These are phyloP conservation scores for Acronicta alni DNA, from an alignment of 2,888 invertebrate species.

Conservation along the genomic window DNA sequence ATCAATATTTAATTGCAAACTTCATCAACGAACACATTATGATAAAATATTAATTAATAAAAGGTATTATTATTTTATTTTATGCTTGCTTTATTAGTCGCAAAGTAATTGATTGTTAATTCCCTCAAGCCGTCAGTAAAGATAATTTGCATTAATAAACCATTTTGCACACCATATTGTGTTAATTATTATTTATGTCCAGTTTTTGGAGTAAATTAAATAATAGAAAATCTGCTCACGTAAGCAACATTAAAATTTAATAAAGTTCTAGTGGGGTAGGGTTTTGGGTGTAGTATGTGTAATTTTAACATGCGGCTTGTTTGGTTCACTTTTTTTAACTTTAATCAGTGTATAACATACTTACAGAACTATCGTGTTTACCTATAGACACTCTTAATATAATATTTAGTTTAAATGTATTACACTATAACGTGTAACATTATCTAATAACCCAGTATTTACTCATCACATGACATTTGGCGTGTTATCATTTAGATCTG, in stretches of 20 bases:
- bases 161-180: neutral
- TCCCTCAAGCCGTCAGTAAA: neutral
- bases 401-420: too few relatives aligned
- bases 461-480: too few relatives aligned
- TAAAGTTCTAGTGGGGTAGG: too few relatives aligned
- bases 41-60: conserved; percentile 16
- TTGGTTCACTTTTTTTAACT: too few relatives aligned
- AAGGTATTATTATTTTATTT: conserved; percentile 19
- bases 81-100: conserved; percentile 1
- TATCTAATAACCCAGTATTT: too few relatives aligned
- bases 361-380: too few relatives aligned
- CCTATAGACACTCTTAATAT: too few relatives aligned
- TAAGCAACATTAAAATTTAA: neutral
- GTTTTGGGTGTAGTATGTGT: too few relatives aligned
- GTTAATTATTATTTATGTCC: neutral
- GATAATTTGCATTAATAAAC: conserved; percentile 3
- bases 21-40: conserved; percentile 8
- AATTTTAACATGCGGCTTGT: neutral
- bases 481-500: too few relatives aligned
- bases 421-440: too few relatives aligned
- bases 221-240: neutral
- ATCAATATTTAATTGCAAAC: neutral
- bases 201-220: neutral
- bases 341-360: too few relatives aligned
- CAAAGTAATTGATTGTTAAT: neutral